Percentiles rank a stretch among this genome's conserved stretches.
phyloP scores from a whole-genome alignment of 1,140 invertebrate genomes.

The Microplitis demolitor region DNA sequence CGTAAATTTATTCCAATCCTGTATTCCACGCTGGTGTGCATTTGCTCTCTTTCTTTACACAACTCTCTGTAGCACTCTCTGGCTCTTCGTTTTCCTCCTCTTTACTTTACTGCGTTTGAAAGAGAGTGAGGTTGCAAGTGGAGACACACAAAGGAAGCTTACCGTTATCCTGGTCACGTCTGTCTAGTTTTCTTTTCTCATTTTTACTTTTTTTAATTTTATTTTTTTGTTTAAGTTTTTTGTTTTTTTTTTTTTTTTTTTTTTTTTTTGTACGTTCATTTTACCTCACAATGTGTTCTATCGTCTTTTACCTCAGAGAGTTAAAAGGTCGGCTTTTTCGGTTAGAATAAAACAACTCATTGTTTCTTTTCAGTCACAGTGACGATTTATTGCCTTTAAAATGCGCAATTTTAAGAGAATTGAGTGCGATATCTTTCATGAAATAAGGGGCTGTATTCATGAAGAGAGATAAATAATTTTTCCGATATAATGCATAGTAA shows the following conservation, averaged over 20 bases:
- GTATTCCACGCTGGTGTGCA: constrained; percentile 26
- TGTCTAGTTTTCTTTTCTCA: constrained; percentile 22
- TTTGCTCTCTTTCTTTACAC: constrained; percentile 5
- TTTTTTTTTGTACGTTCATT: constrained; percentile 3
- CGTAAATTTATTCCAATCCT: constrained; percentile 32
- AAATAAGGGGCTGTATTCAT: too few species aligned
- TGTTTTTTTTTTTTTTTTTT: not conserved
- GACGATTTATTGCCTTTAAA: constrained; percentile 11
- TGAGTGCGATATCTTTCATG: not conserved
- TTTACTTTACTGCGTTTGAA: not conserved
- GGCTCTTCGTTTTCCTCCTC: not conserved
- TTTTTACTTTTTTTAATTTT: not conserved
- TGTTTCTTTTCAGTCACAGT: not conserved
- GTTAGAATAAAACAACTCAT: not conserved
- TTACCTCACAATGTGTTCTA: too few species aligned
- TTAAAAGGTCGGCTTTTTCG: constrained; percentile 14
- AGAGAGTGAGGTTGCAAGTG: constrained; percentile 18
- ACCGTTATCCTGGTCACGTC: constrained; percentile 31
- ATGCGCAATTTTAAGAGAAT: constrained; percentile 3
- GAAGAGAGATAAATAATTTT: too few species aligned
- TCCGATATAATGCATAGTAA: too few species aligned
- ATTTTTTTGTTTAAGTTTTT: not conserved
- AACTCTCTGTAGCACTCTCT: not conserved
- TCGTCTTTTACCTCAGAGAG: not conserved
- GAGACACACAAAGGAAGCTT: constrained; percentile 27